A percentile compares a stretch with the other conserved stretches of the same genome.
Evolutionary conservation across 1,140 invertebrate species (phyloP).

Genomic region (Drosophila neocordata): DNA sequence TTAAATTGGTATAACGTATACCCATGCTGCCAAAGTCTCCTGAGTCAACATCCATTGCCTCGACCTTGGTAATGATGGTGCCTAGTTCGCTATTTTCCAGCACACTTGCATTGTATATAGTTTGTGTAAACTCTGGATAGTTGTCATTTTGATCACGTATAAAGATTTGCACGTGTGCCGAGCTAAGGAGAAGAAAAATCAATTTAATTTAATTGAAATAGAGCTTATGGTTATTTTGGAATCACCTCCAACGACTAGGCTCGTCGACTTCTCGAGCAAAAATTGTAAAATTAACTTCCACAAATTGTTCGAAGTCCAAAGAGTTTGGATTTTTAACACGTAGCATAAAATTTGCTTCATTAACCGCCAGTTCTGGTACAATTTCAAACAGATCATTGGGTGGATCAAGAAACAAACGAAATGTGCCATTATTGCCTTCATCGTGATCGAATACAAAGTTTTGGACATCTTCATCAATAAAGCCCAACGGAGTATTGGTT

Average conservation of each 20-base stretch:
- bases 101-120: conserved; percentile 90
- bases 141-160: conserved; percentile 97
- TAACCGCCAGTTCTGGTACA: conserved; percentile 93
- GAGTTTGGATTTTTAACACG: conserved; percentile 92
- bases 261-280: conserved; percentile 92
- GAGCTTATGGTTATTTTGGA: neutral
- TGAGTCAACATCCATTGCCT: conserved; percentile 93
- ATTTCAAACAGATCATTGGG: conserved; percentile 94
- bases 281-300: conserved; percentile 92
- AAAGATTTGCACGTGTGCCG: conserved; percentile 92
- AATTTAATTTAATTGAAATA: neutral
- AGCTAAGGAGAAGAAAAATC: conserved; percentile 81
- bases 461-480: conserved; percentile 90
- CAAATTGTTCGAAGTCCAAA: conserved; percentile 93
- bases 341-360: conserved; percentile 96
- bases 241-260: conserved; percentile 71
- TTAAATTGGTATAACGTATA: conserved; percentile 92
- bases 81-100: conserved; percentile 93
- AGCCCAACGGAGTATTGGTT: conserved; percentile 93
- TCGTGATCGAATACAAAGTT: conserved; percentile 97
- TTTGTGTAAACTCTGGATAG: conserved; percentile 93
- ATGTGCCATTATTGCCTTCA: conserved; percentile 96
- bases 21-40: conserved; percentile 93
- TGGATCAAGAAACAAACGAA: conserved; percentile 91
- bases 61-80: conserved; percentile 91